Base-by-base conservation (phyloP, 1,140 invertebrate genomes). In the Chrysoperla carnea region DNA sequence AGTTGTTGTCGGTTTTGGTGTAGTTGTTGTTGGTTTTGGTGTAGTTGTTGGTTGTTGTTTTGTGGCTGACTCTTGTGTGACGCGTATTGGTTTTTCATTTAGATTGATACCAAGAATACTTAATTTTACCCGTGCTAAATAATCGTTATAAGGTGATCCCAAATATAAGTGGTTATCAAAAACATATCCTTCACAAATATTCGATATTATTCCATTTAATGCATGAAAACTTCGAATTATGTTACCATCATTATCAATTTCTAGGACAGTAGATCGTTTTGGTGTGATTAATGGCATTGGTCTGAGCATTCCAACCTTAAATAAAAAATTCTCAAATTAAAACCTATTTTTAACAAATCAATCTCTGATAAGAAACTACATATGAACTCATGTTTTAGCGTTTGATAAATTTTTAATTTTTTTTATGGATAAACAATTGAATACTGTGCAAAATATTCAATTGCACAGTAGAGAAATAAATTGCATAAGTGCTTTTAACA, bases 131-230 rank as follows among this genome's bases (percentile, higher is more conserved):
- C 72, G 67, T 5, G 64, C 76, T 36, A 89, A 57, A 50, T 69
- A 81, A 15, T 75, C 58, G 52, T 76, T 73, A 46, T 68, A 72
- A 7, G 81, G 81, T n/a, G 74, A 77, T 11, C 85, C 79, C 1
- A 82, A 53, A 57, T 74, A 81, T 2, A 79, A 61, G 45, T 56
- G 67, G 37, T 52, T 66, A 44, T 68, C 57, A 23, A 63, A 55
- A 33, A 79, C 67, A 41, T 75, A 67, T 2, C 73, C 75, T 52
- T 81, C 72, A 56, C 67, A 71, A 12, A 76, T 66, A n/a, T 47
- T 44, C 4, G 15, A 9, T 4, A 77, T 36, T 42, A 55, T 61
- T 8, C 50, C 51, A 53, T 76, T 68, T 1, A 59, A 64, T 29
- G 61, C 62, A 49, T 75, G 73, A 40, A 76, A 67, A 39, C 66